Evolutionary conservation across 2,113 vertebrate genomes (phyloP).

Genomic region (Myodes glareolus): DNA sequence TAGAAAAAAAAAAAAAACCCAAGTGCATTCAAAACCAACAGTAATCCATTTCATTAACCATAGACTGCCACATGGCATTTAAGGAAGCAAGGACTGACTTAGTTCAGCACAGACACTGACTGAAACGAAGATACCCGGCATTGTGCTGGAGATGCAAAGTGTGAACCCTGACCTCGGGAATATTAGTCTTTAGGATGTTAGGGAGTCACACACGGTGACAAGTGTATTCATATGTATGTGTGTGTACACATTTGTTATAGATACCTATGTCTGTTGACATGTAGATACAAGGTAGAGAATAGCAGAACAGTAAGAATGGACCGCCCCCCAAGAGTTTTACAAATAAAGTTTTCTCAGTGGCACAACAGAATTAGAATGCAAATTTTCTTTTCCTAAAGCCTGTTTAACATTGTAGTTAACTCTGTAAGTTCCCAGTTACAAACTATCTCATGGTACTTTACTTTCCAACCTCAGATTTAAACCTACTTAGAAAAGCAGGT

Average conservation of each 20-base stretch:
- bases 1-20: too few relatives aligned
- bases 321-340: not conserved
- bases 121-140: not conserved
- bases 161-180: not conserved
- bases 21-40: conserved; percentile 38
- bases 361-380: not conserved
- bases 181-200: not conserved
- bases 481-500: not conserved
- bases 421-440: not conserved
- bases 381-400: not conserved
- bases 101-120: not conserved
- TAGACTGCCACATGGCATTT: not conserved
- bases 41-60: not conserved
- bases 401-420: conserved; percentile 40
- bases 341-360: conserved; percentile 9
- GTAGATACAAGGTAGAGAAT: not conserved
- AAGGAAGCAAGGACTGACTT: not conserved
- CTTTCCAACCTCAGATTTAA: not conserved
- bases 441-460: not conserved
- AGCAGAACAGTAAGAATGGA: not conserved
- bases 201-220: not conserved
- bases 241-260: not conserved
- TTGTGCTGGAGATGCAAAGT: not conserved
- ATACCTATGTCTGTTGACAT: not conserved
- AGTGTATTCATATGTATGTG: not conserved